These are phyloP conservation scores for Diphyllodes magnificus DNA, from an alignment of 2,113 vertebrate genomes.

Conservation along the genomic window DNA sequence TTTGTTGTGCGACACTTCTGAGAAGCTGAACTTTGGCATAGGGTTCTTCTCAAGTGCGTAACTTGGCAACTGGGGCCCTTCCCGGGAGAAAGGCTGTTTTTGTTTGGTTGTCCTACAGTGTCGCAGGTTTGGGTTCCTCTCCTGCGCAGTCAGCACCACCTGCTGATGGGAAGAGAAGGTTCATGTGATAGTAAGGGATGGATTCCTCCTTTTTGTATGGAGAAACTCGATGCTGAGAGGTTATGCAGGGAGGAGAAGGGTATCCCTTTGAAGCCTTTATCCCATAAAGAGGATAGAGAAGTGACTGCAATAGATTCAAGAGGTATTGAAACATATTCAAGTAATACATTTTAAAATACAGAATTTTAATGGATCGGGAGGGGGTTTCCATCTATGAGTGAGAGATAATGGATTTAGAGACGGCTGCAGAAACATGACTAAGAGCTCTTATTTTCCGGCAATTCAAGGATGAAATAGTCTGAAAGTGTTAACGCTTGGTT, in stretches of 20 bases:
- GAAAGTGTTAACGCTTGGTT: background rate
- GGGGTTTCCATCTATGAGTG: background rate
- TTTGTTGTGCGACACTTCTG: background rate
- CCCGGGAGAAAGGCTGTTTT: background rate
- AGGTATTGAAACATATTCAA: background rate
- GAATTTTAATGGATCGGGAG: background rate
- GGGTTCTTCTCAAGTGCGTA: background rate
- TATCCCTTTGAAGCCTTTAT: background rate
- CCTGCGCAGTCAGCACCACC: background rate
- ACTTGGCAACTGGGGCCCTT: background rate
- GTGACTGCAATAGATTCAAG: background rate
- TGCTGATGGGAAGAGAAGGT: background rate
- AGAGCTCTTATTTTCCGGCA: background rate
- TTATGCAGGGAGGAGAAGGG: background rate
- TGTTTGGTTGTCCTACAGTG: fast-evolving
- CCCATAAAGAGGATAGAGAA: background rate
- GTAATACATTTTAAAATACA: background rate
- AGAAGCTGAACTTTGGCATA: background rate
- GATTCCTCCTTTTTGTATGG: background rate
- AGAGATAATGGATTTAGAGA: background rate
- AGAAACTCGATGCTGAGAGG: background rate
- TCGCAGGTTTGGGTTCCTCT: background rate
- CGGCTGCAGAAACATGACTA: background rate
- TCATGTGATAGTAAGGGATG: background rate
- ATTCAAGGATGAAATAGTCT: background rate